Evolutionary conservation across 1,140 invertebrate species (phyloP), one percentile per base, ranked within the genome.

Genomic region (Saxidomus purpurata): DNA sequence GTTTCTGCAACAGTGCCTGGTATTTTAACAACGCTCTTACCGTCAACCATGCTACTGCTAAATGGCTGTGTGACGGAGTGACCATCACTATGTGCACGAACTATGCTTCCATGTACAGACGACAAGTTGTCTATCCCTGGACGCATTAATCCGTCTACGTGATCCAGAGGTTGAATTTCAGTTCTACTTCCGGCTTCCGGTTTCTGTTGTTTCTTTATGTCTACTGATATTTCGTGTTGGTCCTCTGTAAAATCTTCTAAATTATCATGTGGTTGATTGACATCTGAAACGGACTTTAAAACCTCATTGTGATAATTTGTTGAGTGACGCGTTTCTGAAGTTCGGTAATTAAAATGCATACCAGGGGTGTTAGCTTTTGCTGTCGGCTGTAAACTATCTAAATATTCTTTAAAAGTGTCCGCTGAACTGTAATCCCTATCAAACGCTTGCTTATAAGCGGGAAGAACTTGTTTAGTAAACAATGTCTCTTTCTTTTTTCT

Each of bases 381-480:
- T n/a, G 85, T 61, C n/a, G 61, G 43, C 74, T 87, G 85, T n/a
- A 87, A 59, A 77, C 71, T 47, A 11, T 87, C 74, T 2, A 87
- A 38, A 67, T 87, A 87, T 47, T 77, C 85, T 22, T 87, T 87
- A 63, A 87, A 87, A 11, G 85, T 87, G 19, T 87, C 85, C 11
- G 85, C 85, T 19, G 85, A 87, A 63, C 85, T 87, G 25, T 87
- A 87, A 69, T 87, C 85, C n/a, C 85, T 49, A 67, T 87, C 49
- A 43, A 87, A 87, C 19, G 85, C 85, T 3, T n/a, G 6, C n/a
- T 79, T 71, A 31, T 52, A 77, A 3, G 69, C 43, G 0, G 71
- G 71, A 17, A 79, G 25, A 1, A 87, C 40, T 31, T 79, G 47
- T 61, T 87, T 87, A 17, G 9, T 38, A 31, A 87, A 87, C 40